These are phyloP conservation scores for Helarctos malayanus DNA, from an alignment of 2,797 vertebrate species.

Conservation along the genomic window DNA sequence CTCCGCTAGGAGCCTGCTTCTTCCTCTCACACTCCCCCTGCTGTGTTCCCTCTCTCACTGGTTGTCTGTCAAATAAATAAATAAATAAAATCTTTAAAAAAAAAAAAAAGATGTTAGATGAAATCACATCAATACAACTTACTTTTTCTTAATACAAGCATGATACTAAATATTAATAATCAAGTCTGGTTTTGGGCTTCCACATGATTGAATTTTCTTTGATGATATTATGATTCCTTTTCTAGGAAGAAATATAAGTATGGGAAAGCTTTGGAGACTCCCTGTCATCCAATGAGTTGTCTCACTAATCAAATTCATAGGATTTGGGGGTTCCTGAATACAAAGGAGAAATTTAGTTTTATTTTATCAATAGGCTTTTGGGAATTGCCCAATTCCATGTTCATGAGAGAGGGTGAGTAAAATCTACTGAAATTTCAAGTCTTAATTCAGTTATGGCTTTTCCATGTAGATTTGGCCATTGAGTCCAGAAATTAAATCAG, in stretches of 20 bases:
- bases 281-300: not conserved
- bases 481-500: constrained; percentile 30
- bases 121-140: constrained; percentile 54
- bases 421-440: constrained; percentile 32
- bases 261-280: not conserved
- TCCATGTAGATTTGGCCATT: not conserved
- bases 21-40: too few relatives aligned
- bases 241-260: not conserved
- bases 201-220: constrained; percentile 37
- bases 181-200: not conserved
- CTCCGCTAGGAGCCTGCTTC: too few relatives aligned
- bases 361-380: constrained; percentile 2
- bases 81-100: too few relatives aligned
- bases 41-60: too few relatives aligned
- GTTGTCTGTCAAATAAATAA: too few relatives aligned
- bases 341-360: constrained; percentile 42
- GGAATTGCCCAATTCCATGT: not conserved
- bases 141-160: constrained; percentile 17
- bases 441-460: not conserved
- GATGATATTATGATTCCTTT: constrained; percentile 37
- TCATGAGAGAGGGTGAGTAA: not conserved
- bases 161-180: constrained; percentile 59
- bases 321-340: not conserved
- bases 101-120: constrained; percentile 20
- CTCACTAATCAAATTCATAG: not conserved